Evolutionary conservation across 2,888 invertebrate genomes (phyloP).

Genomic region (Sepiola atlantica): DNA sequence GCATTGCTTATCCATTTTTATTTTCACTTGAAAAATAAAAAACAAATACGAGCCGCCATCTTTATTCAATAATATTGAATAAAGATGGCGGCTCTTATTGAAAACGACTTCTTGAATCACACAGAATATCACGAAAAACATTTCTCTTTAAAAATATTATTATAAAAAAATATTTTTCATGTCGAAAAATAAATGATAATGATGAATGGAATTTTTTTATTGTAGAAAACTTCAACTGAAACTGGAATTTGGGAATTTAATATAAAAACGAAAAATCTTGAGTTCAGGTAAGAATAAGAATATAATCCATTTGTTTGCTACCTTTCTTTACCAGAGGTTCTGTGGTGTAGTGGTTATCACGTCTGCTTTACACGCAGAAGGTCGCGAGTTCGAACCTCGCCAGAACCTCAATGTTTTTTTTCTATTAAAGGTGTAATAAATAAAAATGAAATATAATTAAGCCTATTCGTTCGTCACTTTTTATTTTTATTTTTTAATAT

Average conservation of each 20-base stretch:
- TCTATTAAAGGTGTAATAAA: not conserved
- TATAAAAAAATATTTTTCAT: not conserved
- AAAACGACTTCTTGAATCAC: not conserved
- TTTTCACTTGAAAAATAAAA: too few relatives aligned
- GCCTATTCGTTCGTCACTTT: too few relatives aligned
- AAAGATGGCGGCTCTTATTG: too few relatives aligned
- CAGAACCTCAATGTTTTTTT: slow-evolving; percentile 57
- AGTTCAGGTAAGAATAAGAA: not conserved
- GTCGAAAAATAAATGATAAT: not conserved
- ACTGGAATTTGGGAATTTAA: not conserved
- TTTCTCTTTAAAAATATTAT: not conserved
- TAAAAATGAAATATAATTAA: too few relatives aligned
- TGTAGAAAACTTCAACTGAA: not conserved
- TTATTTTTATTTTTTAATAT: too few relatives aligned
- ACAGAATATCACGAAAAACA: not conserved
- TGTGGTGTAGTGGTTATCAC: slow-evolving; percentile 71
- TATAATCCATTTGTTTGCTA: not conserved
- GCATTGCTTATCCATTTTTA: too few relatives aligned
- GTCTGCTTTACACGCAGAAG: slow-evolving; percentile 71
- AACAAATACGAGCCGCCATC: too few relatives aligned
- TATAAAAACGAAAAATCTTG: not conserved
- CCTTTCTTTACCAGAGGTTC: slow-evolving; percentile 53
- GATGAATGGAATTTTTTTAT: not conserved
- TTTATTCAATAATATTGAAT: too few relatives aligned
- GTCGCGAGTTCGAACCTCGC: slow-evolving; percentile 68